These are phyloP conservation scores for Leptonema lineaticorne DNA, from an alignment of 1,140 invertebrate species.

Conservation along the genomic window DNA sequence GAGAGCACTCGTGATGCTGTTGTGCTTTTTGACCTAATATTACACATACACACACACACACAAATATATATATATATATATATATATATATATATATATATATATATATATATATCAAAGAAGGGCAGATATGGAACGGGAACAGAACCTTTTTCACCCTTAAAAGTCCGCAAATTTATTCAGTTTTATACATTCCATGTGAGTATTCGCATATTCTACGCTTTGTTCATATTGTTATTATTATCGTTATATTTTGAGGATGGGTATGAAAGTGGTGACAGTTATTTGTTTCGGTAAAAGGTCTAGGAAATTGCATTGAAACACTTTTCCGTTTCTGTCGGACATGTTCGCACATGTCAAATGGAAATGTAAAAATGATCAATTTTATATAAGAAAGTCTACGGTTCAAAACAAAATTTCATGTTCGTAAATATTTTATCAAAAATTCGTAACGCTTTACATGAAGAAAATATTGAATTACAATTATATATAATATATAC, in stretches of 20 bases:
- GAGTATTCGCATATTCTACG: background rate
- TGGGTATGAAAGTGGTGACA: background rate
- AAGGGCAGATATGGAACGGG: background rate
- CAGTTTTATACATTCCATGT: conserved; percentile 2
- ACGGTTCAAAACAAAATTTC: no score
- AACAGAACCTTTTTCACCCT: conserved; percentile 9
- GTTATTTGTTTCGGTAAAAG: conserved; percentile 11
- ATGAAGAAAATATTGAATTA: no score
- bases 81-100: no score
- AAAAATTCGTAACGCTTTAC: no score
- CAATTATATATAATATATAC: no score
- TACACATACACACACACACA: background rate
- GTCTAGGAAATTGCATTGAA: background rate
- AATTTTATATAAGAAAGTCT: no score
- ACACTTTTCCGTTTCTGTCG: background rate
- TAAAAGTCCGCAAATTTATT: conserved; percentile 21
- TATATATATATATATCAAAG: no score
- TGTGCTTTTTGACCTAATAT: background rate
- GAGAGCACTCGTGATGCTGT: background rate
- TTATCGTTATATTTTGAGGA: no score
- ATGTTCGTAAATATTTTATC: no score
- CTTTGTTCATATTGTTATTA: background rate
- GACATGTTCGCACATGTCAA: background rate
- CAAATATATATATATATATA: no score
- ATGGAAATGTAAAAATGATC: no score